Evolutionary conservation across 2,113 vertebrate species (phyloP).

Genomic region (Peromyscus polionotus): DNA sequence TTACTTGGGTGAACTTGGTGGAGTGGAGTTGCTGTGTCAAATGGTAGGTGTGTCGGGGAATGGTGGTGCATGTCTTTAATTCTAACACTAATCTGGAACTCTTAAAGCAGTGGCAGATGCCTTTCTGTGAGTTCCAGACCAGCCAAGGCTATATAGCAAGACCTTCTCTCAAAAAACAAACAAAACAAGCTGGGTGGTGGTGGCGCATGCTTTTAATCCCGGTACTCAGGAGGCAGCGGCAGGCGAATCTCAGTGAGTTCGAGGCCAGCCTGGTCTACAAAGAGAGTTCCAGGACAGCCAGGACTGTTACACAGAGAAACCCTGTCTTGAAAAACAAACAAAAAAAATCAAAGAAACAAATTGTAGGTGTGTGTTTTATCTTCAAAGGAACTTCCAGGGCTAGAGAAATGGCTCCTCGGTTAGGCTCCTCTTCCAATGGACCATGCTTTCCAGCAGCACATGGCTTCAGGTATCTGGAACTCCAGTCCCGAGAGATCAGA

Average conservation of each 20-base stretch:
- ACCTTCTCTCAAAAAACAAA: not conserved
- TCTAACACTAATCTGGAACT: not conserved
- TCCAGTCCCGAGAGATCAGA: not conserved
- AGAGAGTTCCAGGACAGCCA: no score
- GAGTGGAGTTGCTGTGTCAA: conserved; percentile 21
- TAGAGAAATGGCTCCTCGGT: not conserved
- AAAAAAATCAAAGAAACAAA: not conserved
- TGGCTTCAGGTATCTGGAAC: not conserved
- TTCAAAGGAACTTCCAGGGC: not conserved
- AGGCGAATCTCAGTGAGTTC: no score
- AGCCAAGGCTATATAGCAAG: not conserved
- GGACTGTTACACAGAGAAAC: no score
- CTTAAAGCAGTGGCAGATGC: not conserved
- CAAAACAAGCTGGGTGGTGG: not conserved
- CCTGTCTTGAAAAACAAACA: not conserved
- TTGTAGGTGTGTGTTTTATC: not conserved
- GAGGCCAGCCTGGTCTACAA: no score
- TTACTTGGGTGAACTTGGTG: conserved; percentile 10
- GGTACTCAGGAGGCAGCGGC: no score
- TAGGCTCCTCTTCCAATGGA: not conserved
- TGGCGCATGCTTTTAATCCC: no score
- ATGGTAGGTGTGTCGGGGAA: not conserved
- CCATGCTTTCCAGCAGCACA: not conserved
- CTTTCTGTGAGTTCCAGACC: not conserved
- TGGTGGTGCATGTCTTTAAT: not conserved